Evolutionary conservation across 2,797 vertebrate species (phyloP).

Genomic region (Chelon auratus): DNA sequence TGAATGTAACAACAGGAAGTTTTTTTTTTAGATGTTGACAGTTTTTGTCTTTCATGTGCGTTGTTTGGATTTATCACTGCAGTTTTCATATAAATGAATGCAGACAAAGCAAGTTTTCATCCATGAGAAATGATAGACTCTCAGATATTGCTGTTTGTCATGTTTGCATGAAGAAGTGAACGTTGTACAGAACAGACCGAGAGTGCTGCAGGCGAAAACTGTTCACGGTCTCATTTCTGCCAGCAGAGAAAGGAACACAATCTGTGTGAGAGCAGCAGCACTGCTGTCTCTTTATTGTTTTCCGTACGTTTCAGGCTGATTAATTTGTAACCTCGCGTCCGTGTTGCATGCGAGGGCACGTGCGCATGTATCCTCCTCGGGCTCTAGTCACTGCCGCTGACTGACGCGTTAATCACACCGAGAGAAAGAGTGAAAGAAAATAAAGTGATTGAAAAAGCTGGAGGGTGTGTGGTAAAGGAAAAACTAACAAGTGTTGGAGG

Average conservation of each 20-base stretch:
- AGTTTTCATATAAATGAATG: conserved; percentile 1
- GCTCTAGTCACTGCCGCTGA: neutral
- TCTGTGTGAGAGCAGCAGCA: neutral
- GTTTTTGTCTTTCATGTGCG: no score
- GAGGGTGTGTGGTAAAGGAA: neutral
- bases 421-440: neutral
- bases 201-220: conserved; percentile 33
- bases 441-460: conserved; percentile 10
- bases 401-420: conserved; percentile 35
- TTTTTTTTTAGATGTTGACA: no score
- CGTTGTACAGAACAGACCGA: conserved; percentile 22
- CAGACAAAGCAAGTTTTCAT: neutral
- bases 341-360: neutral
- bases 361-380: neutral
- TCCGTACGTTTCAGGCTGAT: no score
- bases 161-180: conserved; percentile 12
- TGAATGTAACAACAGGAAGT: no score
- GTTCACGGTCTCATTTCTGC: conserved; percentile 36
- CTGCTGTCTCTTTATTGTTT: conserved; percentile 12
- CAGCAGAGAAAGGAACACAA: conserved; percentile 2
- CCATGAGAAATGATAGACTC: neutral
- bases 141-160: conserved; percentile 4
- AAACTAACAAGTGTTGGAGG: neutral
- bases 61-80: no score
- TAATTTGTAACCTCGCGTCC: neutral